phyloP scores from a whole-genome alignment of 2,113 vertebrate species.

The Dicaeum eximium region DNA sequence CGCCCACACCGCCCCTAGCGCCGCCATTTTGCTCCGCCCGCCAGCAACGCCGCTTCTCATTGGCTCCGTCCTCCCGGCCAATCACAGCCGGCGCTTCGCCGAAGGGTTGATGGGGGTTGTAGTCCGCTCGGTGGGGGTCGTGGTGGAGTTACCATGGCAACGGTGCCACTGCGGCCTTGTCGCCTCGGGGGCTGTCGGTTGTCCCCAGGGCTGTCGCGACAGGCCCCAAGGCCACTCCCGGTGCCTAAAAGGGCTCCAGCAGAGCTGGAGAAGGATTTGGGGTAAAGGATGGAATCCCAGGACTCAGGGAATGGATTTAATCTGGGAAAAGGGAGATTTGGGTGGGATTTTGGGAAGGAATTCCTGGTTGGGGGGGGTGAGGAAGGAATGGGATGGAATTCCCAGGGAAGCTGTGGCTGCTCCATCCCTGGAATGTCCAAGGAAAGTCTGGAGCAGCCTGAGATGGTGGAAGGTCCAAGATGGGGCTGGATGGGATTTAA shows the following conservation, averaged over 20 bases:
- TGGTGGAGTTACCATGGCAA: background rate
- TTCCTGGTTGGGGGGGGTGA: background rate
- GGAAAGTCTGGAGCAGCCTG: too few relatives aligned
- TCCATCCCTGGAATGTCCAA: background rate
- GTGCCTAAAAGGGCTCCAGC: too few relatives aligned
- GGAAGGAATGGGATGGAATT: background rate
- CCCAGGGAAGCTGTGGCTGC: background rate
- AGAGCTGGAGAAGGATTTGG: too few relatives aligned
- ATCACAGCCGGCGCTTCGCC: background rate
- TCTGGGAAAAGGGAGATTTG: background rate
- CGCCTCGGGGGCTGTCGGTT: background rate
- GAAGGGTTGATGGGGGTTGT: background rate
- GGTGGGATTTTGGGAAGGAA: background rate
- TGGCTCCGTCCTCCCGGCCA: background rate
- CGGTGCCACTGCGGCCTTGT: background rate
- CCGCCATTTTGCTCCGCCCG: background rate
- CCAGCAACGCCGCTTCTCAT: background rate
- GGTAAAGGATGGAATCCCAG: background rate
- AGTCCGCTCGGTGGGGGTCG: fast-evolving
- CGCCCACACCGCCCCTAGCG: fast-evolving
- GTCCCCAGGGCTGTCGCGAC: background rate
- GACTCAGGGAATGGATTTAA: background rate
- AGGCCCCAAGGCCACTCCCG: background rate
- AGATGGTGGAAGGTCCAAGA: background rate
- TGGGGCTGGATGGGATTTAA: background rate